Evolutionary conservation across 2,797 vertebrate species (phyloP).

Genomic region (Podargus strigoides): DNA sequence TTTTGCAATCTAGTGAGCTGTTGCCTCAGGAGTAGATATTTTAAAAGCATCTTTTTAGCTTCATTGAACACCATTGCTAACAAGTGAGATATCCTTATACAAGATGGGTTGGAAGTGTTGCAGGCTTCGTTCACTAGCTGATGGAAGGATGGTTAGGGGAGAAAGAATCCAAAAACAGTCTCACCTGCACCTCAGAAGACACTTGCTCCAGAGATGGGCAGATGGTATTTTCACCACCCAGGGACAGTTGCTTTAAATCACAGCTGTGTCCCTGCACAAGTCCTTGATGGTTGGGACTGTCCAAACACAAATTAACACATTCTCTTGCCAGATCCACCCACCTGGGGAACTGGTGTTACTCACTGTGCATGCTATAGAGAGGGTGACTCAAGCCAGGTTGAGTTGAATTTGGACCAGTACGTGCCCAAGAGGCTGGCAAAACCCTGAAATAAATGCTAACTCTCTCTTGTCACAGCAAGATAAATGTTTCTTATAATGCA

Average conservation of each 20-base stretch:
- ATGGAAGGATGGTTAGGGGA: rapidly evolving
- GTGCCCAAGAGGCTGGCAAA: neutral
- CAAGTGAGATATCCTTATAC: neutral
- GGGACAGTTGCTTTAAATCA: neutral
- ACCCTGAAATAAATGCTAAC: neutral
- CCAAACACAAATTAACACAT: neutral
- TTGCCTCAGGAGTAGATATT: neutral
- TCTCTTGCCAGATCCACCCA: neutral
- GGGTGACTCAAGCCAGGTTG: neutral
- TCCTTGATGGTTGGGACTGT: neutral
- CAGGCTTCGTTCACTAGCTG: neutral
- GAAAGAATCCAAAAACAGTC: neutral
- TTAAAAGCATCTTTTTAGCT: neutral
- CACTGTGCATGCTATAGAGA: neutral
- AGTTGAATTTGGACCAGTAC: neutral
- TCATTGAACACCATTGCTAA: neutral
- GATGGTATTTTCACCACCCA: neutral
- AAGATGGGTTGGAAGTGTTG: neutral
- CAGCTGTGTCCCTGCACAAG: neutral
- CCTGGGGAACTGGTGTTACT: neutral
- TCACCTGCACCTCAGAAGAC: neutral
- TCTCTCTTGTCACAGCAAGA: neutral
- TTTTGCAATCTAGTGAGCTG: neutral
- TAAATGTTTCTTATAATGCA: neutral
- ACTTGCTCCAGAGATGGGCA: neutral